Evolutionary conservation across 2,888 invertebrate genomes (phyloP).

Genomic region (Agriopis marginaria): DNA sequence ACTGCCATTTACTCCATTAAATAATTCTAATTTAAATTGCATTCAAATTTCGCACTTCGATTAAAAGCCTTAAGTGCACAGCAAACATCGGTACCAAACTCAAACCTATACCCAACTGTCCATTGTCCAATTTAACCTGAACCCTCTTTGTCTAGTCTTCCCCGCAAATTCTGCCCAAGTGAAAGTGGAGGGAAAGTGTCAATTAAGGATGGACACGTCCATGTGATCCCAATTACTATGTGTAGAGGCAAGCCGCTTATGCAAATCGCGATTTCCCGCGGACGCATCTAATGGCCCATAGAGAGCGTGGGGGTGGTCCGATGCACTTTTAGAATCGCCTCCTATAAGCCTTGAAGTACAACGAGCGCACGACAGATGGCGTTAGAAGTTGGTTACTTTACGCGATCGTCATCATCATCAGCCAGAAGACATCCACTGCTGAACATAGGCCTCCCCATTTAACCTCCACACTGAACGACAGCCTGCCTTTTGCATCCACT

Average conservation of each 20-base stretch:
- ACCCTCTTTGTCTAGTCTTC: conserved; percentile 47
- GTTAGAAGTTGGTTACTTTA: background rate
- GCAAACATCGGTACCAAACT: conserved; percentile 79
- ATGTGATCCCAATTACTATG: conserved; percentile 84
- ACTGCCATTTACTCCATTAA: conserved; percentile 67
- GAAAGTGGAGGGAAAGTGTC: conserved; percentile 51
- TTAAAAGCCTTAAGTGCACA: conserved; percentile 83
- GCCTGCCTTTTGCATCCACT: no score
- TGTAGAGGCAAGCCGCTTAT: conserved; percentile 85
- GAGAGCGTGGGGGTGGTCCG: conserved; percentile 58
- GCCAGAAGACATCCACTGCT: no score
- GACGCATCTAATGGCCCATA: conserved; percentile 83
- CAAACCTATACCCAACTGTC: conserved; percentile 66
- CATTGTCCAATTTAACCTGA: conserved; percentile 63
- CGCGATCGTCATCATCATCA: no score
- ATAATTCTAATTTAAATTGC: conserved; percentile 82
- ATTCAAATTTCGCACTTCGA: conserved; percentile 85
- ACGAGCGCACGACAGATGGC: background rate
- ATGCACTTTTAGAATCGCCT: conserved; percentile 75
- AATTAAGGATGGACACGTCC: conserved; percentile 65
- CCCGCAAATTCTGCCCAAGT: conserved; percentile 41
- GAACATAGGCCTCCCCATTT: no score
- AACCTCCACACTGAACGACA: no score
- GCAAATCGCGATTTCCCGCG: conserved; percentile 84
- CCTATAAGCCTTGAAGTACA: conserved; percentile 18